A percentile compares a stretch with the other conserved stretches of the same genome.
phyloP scores from a whole-genome alignment of 2,888 invertebrate species.

The Bhutanitis thaidina region DNA sequence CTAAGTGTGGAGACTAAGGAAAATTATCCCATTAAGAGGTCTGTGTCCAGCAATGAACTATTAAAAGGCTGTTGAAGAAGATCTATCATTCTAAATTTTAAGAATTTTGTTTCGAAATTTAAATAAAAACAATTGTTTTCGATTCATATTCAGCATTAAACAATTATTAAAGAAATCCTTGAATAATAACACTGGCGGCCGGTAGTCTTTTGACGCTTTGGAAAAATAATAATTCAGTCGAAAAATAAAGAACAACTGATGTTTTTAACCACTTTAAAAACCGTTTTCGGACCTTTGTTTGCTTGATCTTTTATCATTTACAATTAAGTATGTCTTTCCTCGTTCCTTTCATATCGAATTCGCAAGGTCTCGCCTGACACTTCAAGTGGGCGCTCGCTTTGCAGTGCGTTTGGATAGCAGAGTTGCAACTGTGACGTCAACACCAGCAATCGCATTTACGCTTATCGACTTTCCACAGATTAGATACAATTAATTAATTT shows the following conservation, averaged over 20 bases:
- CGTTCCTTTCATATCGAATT: conserved; percentile 2
- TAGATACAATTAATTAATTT: too few species aligned
- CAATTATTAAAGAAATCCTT: too few species aligned
- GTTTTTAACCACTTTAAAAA: background rate
- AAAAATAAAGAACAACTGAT: background rate
- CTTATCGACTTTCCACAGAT: background rate
- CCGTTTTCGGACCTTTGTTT: background rate
- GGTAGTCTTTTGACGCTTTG: too few species aligned
- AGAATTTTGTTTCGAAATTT: too few species aligned
- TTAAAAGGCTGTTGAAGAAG: too few species aligned
- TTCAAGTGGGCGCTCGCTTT: background rate
- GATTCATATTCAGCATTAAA: background rate
- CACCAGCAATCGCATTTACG: background rate
- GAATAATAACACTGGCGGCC: too few species aligned
- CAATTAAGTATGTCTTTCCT: background rate
- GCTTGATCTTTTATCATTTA: background rate
- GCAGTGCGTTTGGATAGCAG: background rate
- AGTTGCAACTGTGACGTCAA: background rate
- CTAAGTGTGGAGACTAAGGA: too few species aligned
- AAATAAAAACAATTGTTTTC: too few species aligned
- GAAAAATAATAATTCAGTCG: too few species aligned
- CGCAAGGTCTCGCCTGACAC: conserved; percentile 1
- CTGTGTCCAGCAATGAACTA: too few species aligned
- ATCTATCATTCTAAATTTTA: too few species aligned
- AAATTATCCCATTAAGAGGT: too few species aligned